phyloP scores from a whole-genome alignment of 2,888 invertebrate species.

The Camponotus fellah region DNA sequence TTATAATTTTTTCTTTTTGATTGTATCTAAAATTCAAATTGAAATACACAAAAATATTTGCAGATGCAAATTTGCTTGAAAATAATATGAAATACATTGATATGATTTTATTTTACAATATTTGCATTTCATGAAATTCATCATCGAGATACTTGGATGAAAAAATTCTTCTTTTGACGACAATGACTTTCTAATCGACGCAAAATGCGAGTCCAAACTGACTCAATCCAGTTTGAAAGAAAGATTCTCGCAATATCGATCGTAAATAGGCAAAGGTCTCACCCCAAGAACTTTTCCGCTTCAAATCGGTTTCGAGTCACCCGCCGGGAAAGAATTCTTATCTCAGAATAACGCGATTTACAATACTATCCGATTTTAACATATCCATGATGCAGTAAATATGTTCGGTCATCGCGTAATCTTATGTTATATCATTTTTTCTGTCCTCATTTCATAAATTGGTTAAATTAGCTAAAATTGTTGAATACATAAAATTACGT shows the following conservation, averaged over 20 bases:
- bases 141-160: background rate
- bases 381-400: background rate
- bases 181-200: conserved; percentile 17
- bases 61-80: background rate
- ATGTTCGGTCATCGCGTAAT: background rate
- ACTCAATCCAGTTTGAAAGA: conserved; percentile 42
- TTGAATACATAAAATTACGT: too few species aligned
- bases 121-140: background rate
- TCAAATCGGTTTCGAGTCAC: conserved; percentile 56
- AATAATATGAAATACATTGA: background rate
- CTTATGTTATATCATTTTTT: background rate
- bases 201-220: conserved; percentile 36
- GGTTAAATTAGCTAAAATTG: background rate
- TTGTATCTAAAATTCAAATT: background rate
- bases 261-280: conserved; percentile 42
- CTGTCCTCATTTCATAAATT: background rate
- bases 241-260: conserved; percentile 57
- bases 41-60: background rate
- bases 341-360: background rate
- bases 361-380: background rate
- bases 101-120: background rate
- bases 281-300: conserved; percentile 51
- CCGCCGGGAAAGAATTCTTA: conserved; percentile 1
- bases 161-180: conserved; percentile 5
- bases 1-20: background rate